Base-by-base conservation (phyloP, 1,140 invertebrate species). In the Camponotus pennsylvanicus region DNA sequence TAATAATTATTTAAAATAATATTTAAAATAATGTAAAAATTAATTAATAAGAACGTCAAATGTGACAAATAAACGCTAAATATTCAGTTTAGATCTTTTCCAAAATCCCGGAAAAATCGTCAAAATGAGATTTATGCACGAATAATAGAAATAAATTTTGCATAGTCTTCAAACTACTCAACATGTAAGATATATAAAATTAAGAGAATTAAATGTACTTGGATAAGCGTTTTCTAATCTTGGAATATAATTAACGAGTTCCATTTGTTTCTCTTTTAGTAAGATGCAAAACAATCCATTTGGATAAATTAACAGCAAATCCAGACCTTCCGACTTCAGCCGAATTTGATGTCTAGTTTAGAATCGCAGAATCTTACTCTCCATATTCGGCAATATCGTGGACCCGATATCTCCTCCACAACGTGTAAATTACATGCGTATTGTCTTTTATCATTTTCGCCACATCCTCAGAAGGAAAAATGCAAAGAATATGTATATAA, bases 371-470 rank as follows among this genome's bases (percentile, higher is more conserved):
- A 98, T 95, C 96, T 99, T 99, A 21, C 98, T 98, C 95, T 99
- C 98, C 87, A 99, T 97, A 3, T 98, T 99, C 0, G 98, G 94
- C 98, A 99, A 95, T 99, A 99, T 57, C 98, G 95, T 1, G 98
- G 98, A 57, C 98, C 97, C 0, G 95, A 97, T 9, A 97, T 93
- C 94, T 98, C 98, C 94, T 98, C 97, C 9, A 96, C 96, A 0
- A 99, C 97, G 95, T 99, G 98, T 52, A 96, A 95, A 95, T 98
- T 99, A 6, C 97, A 95, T 99, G 97, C 40, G 98, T 91, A 95
- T 98, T 98, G 27, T 98, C 96, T 71, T 95, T 95, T 7, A 99
- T 96, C 73, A 99, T 96, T 90, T 97, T 95, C 37, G 97, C 96
- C 0, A 98, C 96, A 59, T 92, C 93, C 32, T 96, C 93, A 49